Evolutionary conservation across 2,888 invertebrate genomes (phyloP).

Genomic region (Phalera bucephala): DNA sequence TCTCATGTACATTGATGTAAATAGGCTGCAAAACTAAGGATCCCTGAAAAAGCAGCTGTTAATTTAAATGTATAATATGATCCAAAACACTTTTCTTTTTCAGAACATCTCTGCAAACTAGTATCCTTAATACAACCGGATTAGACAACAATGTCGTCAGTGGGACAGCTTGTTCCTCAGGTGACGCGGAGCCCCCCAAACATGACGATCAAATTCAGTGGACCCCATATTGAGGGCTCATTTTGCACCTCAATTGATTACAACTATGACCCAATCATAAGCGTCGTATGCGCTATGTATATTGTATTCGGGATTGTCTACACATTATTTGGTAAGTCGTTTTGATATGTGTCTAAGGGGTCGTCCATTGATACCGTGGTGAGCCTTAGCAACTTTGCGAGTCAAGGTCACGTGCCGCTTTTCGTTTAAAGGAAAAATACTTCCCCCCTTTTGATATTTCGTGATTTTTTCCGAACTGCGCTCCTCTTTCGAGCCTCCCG

Average conservation of each 20-base stretch:
- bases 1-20: no score
- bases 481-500: no score
- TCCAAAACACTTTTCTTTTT: conserved; percentile 2
- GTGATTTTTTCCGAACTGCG: no score
- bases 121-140: neutral
- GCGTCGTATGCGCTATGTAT: conserved; percentile 87
- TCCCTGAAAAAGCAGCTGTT: no score
- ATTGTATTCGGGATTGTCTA: conserved; percentile 92
- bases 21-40: no score
- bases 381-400: no score
- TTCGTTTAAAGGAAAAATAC: no score
- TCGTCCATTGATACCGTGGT: no score
- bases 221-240: conserved; percentile 73
- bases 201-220: conserved; percentile 60
- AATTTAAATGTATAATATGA: no score
- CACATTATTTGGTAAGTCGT: conserved; percentile 89
- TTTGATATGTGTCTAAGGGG: neutral
- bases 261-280: conserved; percentile 86
- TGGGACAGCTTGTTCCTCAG: conserved; percentile 82
- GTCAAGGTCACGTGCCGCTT: no score
- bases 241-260: conserved; percentile 81
- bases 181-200: conserved; percentile 74
- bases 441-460: no score
- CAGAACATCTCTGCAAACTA: neutral
- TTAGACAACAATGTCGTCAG: conserved; percentile 63